A percentile compares a stretch with the other conserved stretches of the same genome.
phyloP scores from a whole-genome alignment of 2,888 invertebrate genomes.

The Campoplex capitator region DNA sequence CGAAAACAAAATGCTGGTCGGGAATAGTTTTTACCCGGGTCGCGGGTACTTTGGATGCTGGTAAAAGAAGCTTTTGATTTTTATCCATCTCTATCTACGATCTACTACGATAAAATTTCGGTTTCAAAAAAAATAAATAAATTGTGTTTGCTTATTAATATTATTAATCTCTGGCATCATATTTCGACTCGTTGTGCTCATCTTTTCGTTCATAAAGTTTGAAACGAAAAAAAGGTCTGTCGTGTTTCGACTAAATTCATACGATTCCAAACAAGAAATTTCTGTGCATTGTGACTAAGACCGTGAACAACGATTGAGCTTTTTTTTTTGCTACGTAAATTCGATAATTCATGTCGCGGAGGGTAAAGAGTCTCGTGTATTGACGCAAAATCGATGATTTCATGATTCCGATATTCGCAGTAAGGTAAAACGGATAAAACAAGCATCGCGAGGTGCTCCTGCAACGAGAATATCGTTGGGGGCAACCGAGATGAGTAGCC shows the following conservation, averaged over 20 bases:
- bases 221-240: too few relatives aligned
- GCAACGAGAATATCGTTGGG: constrained; percentile 46
- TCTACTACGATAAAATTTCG: too few relatives aligned
- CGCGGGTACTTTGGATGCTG: too few relatives aligned
- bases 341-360: not conserved
- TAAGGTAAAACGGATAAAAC: constrained; percentile 31
- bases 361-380: not conserved
- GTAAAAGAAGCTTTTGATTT: too few relatives aligned
- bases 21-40: too few relatives aligned
- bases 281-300: not conserved
- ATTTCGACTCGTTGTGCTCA: too few relatives aligned
- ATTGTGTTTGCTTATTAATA: too few relatives aligned
- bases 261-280: not conserved
- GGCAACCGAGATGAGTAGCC: constrained; percentile 67
- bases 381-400: constrained; percentile 72
- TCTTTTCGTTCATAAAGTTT: too few relatives aligned
- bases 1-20: not conserved
- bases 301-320: not conserved
- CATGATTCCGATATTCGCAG: constrained; percentile 70
- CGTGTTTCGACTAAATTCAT: too few relatives aligned
- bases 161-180: too few relatives aligned
- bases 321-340: not conserved
- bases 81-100: too few relatives aligned
- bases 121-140: too few relatives aligned
- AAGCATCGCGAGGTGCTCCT: constrained; percentile 12